Conservation (phyloP, 2,888 invertebrate species). For the Scaptomyza polygonia region DNA sequence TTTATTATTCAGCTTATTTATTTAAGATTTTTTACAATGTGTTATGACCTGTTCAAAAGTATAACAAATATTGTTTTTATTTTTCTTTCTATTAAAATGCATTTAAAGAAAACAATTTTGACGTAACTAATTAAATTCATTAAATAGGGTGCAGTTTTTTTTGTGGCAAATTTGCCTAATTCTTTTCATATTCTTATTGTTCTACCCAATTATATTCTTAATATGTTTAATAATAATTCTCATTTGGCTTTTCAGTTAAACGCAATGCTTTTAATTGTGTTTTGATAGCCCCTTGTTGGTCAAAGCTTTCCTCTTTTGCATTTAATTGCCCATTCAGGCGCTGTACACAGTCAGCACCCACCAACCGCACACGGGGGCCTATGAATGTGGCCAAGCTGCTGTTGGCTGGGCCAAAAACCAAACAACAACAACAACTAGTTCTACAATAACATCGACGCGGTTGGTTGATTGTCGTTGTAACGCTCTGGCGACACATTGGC, state of each 20-base stretch:
- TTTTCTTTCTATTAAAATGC: no score
- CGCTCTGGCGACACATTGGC: constrained; percentile 72
- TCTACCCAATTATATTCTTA: not conserved
- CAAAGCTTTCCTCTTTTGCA: constrained; percentile 13
- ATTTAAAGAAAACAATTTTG: no score
- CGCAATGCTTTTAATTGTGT: not conserved
- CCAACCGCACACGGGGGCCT: constrained; percentile 39
- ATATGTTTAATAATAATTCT: not conserved
- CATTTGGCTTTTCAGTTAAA: not conserved
- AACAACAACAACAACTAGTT: constrained; percentile 8
- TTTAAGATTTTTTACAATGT: no score
- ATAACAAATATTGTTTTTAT: no score
- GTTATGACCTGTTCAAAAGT: no score
- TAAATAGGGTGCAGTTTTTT: not conserved
- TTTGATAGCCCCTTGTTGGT: constrained; percentile 26
- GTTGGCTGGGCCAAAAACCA: constrained; percentile 14
- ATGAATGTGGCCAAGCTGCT: constrained; percentile 18
- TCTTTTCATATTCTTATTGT: not conserved
- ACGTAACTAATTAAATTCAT: no score
- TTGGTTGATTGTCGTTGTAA: constrained; percentile 67
- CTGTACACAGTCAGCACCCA: constrained; percentile 12
- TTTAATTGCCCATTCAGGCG: constrained; percentile 65
- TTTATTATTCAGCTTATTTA: not conserved
- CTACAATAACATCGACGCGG: constrained; percentile 46
- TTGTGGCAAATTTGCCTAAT: not conserved